Base-by-base conservation (phyloP, 92 coral and sea anemone species). In the Blastomussa wellsi region DNA sequence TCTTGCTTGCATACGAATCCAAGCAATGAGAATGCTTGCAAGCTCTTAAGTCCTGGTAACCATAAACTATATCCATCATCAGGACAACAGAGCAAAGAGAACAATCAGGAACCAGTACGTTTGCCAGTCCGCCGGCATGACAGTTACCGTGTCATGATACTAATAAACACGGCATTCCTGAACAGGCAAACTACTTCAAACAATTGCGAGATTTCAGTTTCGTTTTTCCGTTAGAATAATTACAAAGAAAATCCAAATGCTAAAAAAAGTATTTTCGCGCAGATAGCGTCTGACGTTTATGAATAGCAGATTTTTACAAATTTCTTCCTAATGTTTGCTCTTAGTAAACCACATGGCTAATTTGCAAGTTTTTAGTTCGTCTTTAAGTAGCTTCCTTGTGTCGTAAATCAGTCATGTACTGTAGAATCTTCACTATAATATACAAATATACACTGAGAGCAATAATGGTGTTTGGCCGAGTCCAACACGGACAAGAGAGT, bases 21-120 rank as follows among this genome's bases (percentile, higher is more conserved):
- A 88, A 35, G 74, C 89, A 24, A 85, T 89, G 89, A 89, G 59
- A 33, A 48, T 89, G 80, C 26, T 83, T 33, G 42, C 57, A 31
- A 48, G 35, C 14, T 69, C 39, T n/a, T 81, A 49, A 68, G 13
- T 14, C 67, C 8, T 22, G 31, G 65, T 24, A 22, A 24, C 65
- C 24, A 24, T n/a, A 24, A 39, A 39, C 44, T 39, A 39, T 39
- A 39, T 39, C 44, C 44, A 39, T 3, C 44, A 39, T 3, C 44
- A 39, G 44, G 7, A 3, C 12, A 44, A 44, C 12, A 44, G 11
- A 3, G 49, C 49, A 4, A 44, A 44, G 49, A 44, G 49, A 44
- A 41, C 7, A 41, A 3, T 41, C 44, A 41, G 44, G 7, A 41
- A 7, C 44, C 44, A 7, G 3, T 7, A 41, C 44, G 7, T 41